phyloP scores from a whole-genome alignment of 2,113 vertebrate genomes.

The Vulpes lagopus region DNA sequence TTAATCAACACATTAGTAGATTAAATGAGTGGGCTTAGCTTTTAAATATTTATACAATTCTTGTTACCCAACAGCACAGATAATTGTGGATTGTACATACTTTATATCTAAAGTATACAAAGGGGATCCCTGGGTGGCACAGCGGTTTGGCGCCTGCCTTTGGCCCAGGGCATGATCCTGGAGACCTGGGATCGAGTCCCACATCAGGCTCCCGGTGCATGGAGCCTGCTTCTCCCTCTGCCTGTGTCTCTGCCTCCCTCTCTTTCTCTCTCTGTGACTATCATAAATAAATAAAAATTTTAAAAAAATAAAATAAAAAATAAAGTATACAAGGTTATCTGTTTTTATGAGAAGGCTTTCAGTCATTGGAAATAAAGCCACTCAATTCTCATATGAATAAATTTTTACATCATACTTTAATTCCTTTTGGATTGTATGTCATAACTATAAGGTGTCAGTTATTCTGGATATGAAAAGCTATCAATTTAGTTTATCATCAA shows the following conservation, averaged over 20 bases:
- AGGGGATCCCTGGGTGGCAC: too few species aligned
- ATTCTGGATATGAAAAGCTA: conserved; percentile 39
- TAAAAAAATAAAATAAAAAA: too few species aligned
- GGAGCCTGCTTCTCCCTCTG: too few species aligned
- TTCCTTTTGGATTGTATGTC: neutral
- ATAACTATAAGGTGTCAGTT: neutral
- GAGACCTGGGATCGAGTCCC: too few species aligned
- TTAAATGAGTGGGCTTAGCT: neutral
- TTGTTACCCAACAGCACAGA: neutral
- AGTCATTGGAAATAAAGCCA: conserved; percentile 41
- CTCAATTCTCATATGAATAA: conserved; percentile 38
- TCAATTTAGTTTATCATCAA: conserved; percentile 10
- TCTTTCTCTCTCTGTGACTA: too few species aligned
- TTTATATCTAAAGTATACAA: conserved; percentile 37
- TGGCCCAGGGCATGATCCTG: too few species aligned
- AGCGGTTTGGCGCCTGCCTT: too few species aligned
- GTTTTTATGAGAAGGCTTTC: conserved; percentile 8
- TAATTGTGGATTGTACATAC: neutral
- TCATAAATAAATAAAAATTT: too few species aligned
- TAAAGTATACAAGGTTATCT: conserved; percentile 25
- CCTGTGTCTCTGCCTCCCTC: too few species aligned
- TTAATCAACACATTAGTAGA: neutral
- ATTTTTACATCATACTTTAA: conserved; percentile 52
- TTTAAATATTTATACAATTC: conserved; percentile 41
- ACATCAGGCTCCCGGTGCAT: too few species aligned